These are phyloP conservation scores for Euclidia mi DNA, from an alignment of 2,888 invertebrate genomes.

Conservation along the genomic window DNA sequence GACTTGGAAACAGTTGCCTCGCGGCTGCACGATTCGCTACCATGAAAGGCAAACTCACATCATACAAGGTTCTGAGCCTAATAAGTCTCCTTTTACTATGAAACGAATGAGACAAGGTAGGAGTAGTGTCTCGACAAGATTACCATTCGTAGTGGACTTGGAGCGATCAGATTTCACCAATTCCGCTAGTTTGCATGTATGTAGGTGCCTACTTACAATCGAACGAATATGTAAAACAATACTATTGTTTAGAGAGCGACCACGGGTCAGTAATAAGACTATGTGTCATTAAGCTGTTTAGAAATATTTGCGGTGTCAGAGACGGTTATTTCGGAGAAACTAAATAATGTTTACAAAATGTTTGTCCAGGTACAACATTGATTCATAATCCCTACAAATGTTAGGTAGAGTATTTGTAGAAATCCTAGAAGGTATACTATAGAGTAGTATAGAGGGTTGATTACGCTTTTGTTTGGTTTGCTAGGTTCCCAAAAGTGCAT, in stretches of 20 bases:
- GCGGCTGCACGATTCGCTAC: slow-evolving; percentile 16
- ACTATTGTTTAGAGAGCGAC: slow-evolving; percentile 42
- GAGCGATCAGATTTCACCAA: slow-evolving; percentile 58
- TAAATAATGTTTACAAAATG: no score
- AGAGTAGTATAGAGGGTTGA: no score
- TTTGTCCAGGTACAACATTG: no score
- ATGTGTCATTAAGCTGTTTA: slow-evolving; percentile 23
- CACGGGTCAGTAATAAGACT: slow-evolving; percentile 20
- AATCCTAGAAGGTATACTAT: no score
- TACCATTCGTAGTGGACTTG: slow-evolving; percentile 47
- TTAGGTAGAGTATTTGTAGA: no score
- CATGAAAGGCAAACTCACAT: slow-evolving; percentile 31
- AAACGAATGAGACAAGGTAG: slow-evolving; percentile 31
- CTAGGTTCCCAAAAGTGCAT: no score
- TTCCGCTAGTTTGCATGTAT: slow-evolving; percentile 36
- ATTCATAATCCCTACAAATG: no score
- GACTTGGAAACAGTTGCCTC: no score
- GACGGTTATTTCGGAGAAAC: no score
- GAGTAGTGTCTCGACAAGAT: slow-evolving; percentile 27
- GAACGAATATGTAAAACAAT: slow-evolving; percentile 53
- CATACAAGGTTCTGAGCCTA: slow-evolving; percentile 14
- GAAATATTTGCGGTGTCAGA: slow-evolving; percentile 13
- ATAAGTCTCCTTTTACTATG: slow-evolving; percentile 28
- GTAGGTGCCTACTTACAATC: slow-evolving; percentile 27
- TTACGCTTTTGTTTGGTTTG: no score